Conservation (phyloP, 2,888 invertebrate genomes). For the Phortica okadai region DNA sequence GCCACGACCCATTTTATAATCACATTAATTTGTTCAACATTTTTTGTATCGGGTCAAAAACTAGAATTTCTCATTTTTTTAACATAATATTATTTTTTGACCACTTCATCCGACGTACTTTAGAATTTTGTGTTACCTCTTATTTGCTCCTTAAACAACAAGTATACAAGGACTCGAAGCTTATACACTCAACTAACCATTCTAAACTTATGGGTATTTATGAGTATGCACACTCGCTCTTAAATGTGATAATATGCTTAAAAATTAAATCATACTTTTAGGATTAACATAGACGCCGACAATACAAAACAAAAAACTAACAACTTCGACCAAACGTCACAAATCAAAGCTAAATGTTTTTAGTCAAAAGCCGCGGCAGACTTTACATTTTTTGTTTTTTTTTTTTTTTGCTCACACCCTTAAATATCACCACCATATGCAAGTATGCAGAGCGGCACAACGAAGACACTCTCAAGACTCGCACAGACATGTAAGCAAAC, state of each 20-base stretch:
- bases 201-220: conserved; percentile 53
- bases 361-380: conserved; percentile 39
- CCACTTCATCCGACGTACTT: too few species aligned
- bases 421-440: background rate
- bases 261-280: conserved; percentile 68
- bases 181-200: background rate
- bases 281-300: conserved; percentile 52
- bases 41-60: too few species aligned
- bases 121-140: too few species aligned
- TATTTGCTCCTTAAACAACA: too few species aligned
- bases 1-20: too few species aligned
- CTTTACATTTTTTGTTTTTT: background rate
- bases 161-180: too few species aligned
- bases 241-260: conserved; percentile 67
- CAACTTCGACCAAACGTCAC: conserved; percentile 39
- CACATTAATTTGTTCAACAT: too few species aligned
- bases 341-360: conserved; percentile 37
- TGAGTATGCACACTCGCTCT: conserved; percentile 51
- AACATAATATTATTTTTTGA: too few species aligned
- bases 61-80: too few species aligned
- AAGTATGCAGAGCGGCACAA: conserved; percentile 20
- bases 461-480: too few species aligned
- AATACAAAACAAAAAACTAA: conserved; percentile 22
- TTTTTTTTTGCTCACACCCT: conserved; percentile 26
- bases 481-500: conserved; percentile 52